Conservation (phyloP, 2,888 invertebrate species). For the Drosophila hamatofila region DNA sequence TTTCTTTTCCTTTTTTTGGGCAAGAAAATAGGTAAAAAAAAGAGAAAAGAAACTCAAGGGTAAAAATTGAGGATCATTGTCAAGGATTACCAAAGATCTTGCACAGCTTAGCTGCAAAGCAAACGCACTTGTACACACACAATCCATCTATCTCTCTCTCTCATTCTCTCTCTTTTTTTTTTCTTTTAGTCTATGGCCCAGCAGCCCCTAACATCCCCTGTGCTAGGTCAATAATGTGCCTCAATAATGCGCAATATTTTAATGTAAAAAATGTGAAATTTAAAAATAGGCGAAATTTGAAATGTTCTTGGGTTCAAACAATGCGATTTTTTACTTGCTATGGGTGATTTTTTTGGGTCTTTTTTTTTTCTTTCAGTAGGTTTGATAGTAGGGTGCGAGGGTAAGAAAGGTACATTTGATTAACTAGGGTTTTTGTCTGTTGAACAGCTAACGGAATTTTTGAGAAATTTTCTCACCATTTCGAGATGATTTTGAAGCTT, state of each 20-base stretch:
- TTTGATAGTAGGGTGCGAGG: constrained; percentile 41
- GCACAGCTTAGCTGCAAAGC: constrained; percentile 69
- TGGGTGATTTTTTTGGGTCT: constrained; percentile 53
- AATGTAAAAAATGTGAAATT: constrained; percentile 62
- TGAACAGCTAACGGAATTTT: constrained; percentile 70
- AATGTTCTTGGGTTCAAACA: constrained; percentile 42
- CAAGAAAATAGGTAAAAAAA: constrained; percentile 44
- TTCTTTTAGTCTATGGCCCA: not conserved
- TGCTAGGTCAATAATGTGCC: constrained; percentile 45
- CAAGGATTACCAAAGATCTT: constrained; percentile 73
- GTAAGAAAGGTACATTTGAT: constrained; percentile 59
- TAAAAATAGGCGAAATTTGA: constrained; percentile 50
- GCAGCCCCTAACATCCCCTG: constrained; percentile 16
- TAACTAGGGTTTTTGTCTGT: constrained; percentile 36
- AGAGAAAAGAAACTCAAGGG: constrained; percentile 61
- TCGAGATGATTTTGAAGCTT: not conserved
- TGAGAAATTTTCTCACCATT: constrained; percentile 67
- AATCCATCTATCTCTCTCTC: not conserved
- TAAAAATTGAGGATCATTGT: constrained; percentile 80
- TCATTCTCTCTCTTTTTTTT: not conserved
- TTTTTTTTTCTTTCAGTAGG: constrained; percentile 2
- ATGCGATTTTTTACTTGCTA: constrained; percentile 42
- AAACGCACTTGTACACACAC: constrained; percentile 45
- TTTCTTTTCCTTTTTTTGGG: constrained; percentile 51
- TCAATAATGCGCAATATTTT: constrained; percentile 77